Conservation (phyloP, 2,888 invertebrate genomes). For the Notocelia uddmanniana region DNA sequence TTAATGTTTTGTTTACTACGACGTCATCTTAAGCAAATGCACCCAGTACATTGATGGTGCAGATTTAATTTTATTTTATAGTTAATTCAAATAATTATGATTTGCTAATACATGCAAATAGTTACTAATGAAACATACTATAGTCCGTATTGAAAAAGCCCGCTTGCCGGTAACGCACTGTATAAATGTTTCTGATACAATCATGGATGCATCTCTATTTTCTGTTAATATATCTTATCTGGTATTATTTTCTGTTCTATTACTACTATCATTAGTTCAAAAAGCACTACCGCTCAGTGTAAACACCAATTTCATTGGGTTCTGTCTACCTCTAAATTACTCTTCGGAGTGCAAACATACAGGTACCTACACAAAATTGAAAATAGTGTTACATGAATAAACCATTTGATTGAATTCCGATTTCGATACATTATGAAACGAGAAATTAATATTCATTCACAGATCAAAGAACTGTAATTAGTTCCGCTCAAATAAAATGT, state of each 20-base stretch:
- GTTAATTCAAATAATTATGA: too few species aligned
- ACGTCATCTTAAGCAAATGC: too few species aligned
- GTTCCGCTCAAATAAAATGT: background rate
- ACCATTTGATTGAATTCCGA: constrained; percentile 25
- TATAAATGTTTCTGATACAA: background rate
- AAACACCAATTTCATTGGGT: constrained; percentile 21
- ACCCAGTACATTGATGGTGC: too few species aligned
- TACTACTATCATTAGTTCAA: background rate
- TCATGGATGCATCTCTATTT: background rate
- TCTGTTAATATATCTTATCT: too few species aligned
- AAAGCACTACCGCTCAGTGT: background rate
- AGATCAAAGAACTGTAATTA: constrained; percentile 6
- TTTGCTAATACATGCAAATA: too few species aligned
- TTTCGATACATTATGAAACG: constrained; percentile 23
- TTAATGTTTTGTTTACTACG: too few species aligned
- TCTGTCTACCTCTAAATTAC: constrained; percentile 28
- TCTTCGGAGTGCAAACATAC: constrained; percentile 5
- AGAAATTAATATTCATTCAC: constrained; percentile 1
- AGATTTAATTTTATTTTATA: too few species aligned
- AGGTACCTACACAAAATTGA: constrained; percentile 8
- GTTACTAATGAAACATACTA: too few species aligned
- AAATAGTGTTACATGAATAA: constrained; percentile 18
- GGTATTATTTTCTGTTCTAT: too few species aligned
- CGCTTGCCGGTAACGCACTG: too few species aligned
- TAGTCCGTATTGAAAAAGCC: too few species aligned